Conservation (phyloP, 2,113 vertebrate species). For the Pycnonotus jocosus region DNA sequence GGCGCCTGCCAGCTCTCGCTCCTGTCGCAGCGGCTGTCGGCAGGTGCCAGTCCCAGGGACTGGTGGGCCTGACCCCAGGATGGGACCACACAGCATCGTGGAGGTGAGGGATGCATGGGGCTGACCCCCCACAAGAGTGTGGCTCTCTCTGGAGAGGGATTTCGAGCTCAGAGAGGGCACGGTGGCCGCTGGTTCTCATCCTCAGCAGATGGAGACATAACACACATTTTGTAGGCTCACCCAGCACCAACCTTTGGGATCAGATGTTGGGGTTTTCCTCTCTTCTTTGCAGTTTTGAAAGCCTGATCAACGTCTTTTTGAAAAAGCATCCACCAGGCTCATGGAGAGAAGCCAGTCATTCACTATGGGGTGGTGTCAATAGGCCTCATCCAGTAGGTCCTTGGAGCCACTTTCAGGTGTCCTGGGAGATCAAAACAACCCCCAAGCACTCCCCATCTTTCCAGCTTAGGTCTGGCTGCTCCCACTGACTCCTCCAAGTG, state of each 20-base stretch:
- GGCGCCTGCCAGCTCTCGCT: accelerated
- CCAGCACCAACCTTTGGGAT: neutral
- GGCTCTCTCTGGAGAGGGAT: neutral
- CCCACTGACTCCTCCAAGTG: neutral
- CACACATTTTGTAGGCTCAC: neutral
- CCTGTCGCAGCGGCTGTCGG: accelerated
- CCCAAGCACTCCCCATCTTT: neutral
- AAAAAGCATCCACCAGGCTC: accelerated
- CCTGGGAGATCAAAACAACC: neutral
- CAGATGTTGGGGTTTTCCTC: neutral
- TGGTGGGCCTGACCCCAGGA: neutral
- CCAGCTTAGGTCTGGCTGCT: neutral
- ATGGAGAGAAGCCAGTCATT: neutral
- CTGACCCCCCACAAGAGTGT: neutral
- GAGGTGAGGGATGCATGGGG: neutral
- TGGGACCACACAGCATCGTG: accelerated
- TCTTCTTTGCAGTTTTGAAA: neutral
- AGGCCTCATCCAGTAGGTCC: neutral
- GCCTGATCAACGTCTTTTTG: accelerated
- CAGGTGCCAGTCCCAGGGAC: neutral
- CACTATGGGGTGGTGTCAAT: accelerated
- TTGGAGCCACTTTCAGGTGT: accelerated
- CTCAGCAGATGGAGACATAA: constrained; percentile 45
- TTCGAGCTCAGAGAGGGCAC: neutral
- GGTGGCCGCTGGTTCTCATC: neutral